Percentiles rank a stretch among this genome's conserved stretches.
Conservation (phyloP, 2,888 invertebrate species). For the Acrobasis consociella region DNA sequence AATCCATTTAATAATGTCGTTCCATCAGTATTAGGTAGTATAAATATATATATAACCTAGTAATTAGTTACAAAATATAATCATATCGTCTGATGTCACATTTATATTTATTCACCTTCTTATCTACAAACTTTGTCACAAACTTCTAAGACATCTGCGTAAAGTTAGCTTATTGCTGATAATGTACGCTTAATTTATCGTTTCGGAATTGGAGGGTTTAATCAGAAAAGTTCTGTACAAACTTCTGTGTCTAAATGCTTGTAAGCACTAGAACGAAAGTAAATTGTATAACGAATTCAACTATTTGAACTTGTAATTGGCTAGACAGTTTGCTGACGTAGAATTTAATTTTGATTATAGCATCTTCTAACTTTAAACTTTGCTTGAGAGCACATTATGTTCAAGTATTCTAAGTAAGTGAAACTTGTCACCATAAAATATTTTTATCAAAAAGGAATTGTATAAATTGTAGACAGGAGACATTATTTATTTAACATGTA, state of each 20-base stretch:
- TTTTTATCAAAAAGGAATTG: too few species aligned
- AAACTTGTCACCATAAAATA: too few species aligned
- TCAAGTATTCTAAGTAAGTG: not conserved
- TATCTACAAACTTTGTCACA: conserved; percentile 2
- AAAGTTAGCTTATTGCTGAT: conserved; percentile 35
- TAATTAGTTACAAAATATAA: not conserved
- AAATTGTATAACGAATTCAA: conserved; percentile 1
- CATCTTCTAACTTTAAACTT: too few species aligned
- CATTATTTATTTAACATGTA: too few species aligned
- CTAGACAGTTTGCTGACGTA: not conserved
- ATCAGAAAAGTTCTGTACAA: conserved; percentile 25
- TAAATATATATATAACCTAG: not conserved
- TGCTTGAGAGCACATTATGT: not conserved
- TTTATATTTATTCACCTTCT: not conserved
- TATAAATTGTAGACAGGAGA: too few species aligned
- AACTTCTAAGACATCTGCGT: conserved; percentile 42
- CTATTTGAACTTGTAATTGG: not conserved
- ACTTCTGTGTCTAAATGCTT: conserved; percentile 4
- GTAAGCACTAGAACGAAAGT: not conserved
- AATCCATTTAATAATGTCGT: too few species aligned
- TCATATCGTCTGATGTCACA: not conserved
- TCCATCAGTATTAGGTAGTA: too few species aligned
- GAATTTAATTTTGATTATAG: too few species aligned
- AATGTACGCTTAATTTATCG: conserved; percentile 28
- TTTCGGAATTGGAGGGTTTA: conserved; percentile 28